A percentile compares a stretch with the other conserved stretches of the same genome.
These are phyloP conservation scores for Dipus sagitta DNA, from an alignment of 2,797 vertebrate species.

Conservation along the genomic window DNA sequence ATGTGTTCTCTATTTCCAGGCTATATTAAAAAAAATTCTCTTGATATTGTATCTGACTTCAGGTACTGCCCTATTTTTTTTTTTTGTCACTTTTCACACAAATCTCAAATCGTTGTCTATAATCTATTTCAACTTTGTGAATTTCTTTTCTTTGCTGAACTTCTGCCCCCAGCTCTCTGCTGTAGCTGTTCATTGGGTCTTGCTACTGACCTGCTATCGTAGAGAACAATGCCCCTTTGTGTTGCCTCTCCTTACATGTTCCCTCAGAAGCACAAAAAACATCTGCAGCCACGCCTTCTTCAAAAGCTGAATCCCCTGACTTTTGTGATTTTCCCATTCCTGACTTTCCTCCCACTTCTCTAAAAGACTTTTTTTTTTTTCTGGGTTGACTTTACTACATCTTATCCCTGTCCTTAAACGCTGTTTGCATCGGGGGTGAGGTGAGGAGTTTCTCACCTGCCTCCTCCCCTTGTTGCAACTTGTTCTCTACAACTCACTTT, in stretches of 20 bases:
- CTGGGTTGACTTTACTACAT: not conserved
- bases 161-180: not conserved
- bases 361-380: not conserved
- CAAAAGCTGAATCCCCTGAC: not conserved
- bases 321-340: not conserved
- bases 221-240: conserved; percentile 18
- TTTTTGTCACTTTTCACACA: conserved; percentile 45
- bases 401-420: not conserved
- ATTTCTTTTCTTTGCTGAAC: conserved; percentile 45
- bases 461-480: not conserved
- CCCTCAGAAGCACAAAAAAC: conserved; percentile 12
- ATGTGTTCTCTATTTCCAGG: not conserved
- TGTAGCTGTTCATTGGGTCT: not conserved
- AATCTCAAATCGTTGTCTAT: conserved; percentile 26
- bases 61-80: not conserved
- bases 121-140: conserved; percentile 43
- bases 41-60: not conserved
- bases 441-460: not conserved
- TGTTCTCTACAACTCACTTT: not conserved
- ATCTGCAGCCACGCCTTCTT: not conserved
- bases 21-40: not conserved
- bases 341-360: not conserved
- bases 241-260: not conserved
- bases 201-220: conserved; percentile 40
- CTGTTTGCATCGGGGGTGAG: not conserved